Conservation (phyloP, 1,140 invertebrate species). For the Drosophila ohnishii region DNA sequence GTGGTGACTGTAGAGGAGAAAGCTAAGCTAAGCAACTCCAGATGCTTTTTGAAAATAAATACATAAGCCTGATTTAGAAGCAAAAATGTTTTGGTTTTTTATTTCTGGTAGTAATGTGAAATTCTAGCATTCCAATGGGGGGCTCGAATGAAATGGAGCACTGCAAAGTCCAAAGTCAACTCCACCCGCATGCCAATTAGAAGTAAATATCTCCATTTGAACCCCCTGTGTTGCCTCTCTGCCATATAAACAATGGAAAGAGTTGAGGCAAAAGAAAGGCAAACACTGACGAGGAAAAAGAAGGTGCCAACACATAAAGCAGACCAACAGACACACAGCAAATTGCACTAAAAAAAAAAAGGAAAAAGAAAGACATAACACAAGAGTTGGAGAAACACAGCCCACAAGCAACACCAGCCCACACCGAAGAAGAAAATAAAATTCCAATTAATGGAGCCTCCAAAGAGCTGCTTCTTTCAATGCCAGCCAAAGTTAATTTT, state of each 20-base stretch:
- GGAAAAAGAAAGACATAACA: background rate
- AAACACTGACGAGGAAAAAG: background rate
- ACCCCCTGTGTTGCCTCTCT: slow-evolving; percentile 15
- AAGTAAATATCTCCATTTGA: slow-evolving; percentile 27
- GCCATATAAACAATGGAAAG: slow-evolving; percentile 31
- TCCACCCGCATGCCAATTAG: slow-evolving; percentile 53
- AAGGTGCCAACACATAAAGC: slow-evolving; percentile 9
- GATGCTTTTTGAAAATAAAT: slow-evolving; percentile 21
- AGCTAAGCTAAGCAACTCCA: slow-evolving; percentile 18
- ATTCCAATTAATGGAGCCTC: slow-evolving; percentile 17
- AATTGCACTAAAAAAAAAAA: slow-evolving; percentile 12
- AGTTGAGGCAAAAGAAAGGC: slow-evolving; percentile 4
- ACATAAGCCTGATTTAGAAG: slow-evolving; percentile 22
- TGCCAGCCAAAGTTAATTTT: slow-evolving; percentile 28
- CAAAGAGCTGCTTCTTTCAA: slow-evolving; percentile 10
- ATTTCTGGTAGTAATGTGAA: background rate
- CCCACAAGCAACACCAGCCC: background rate
- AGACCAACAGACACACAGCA: background rate
- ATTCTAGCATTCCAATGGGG: slow-evolving; percentile 37
- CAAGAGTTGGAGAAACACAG: slow-evolving; percentile 1
- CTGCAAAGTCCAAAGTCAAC: slow-evolving; percentile 4
- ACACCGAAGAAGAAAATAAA: slow-evolving; percentile 14
- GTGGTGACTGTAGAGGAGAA: slow-evolving; percentile 10
- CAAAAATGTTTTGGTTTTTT: background rate
- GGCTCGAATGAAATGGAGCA: slow-evolving; percentile 11